These are phyloP conservation scores for Clivina fossor DNA, from an alignment of 2,888 invertebrate genomes.

Conservation along the genomic window DNA sequence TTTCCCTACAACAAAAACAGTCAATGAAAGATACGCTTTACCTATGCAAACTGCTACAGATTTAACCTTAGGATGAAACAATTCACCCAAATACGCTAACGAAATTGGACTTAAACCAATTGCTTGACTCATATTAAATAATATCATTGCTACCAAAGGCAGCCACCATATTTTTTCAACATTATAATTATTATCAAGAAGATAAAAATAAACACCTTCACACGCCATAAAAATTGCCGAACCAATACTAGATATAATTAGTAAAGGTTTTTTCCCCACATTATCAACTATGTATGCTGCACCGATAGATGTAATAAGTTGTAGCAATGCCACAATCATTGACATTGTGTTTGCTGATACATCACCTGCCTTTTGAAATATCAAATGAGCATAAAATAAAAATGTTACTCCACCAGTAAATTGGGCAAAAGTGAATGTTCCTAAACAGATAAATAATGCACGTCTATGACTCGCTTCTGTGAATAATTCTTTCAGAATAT, in stretches of 20 bases:
- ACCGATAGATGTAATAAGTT: constrained; percentile 59
- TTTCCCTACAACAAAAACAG: constrained; percentile 19
- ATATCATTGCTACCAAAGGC: constrained; percentile 21
- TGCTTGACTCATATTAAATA: constrained; percentile 24
- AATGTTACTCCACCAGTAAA: constrained; percentile 61
- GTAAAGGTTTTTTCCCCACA: constrained; percentile 57
- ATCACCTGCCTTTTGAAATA: constrained; percentile 53
- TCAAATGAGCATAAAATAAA: constrained; percentile 59
- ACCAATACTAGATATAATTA: constrained; percentile 56
- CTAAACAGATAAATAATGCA: constrained; percentile 61
- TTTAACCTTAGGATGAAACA: constrained; percentile 45
- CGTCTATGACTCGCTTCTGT: constrained; percentile 58
- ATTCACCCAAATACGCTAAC: constrained; percentile 44
- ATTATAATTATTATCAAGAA: constrained; percentile 37
- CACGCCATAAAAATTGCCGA: constrained; percentile 51
- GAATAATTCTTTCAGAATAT: constrained; percentile 56
- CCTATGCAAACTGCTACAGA: constrained; percentile 18
- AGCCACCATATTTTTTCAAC: constrained; percentile 18
- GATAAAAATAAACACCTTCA: constrained; percentile 53
- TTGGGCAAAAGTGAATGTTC: constrained; percentile 60
- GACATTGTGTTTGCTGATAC: constrained; percentile 45
- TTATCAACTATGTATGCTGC: constrained; percentile 62
- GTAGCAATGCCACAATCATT: constrained; percentile 53
- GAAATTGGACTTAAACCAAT: constrained; percentile 49
- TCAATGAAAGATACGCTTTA: constrained; percentile 9